Base-by-base conservation (phyloP, 1,140 invertebrate genomes). In the Hylaeus anthracinus region DNA sequence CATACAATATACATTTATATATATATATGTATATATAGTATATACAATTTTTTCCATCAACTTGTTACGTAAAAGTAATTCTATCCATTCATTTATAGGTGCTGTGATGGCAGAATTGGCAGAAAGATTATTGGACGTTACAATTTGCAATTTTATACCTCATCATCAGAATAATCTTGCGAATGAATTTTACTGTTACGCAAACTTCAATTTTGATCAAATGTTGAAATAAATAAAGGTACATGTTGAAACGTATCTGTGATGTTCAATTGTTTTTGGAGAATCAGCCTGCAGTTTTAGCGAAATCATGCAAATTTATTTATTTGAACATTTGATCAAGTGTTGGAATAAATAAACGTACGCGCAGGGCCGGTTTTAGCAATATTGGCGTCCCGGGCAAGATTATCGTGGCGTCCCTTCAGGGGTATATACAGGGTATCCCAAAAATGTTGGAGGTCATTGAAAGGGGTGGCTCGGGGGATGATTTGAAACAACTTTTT, bases 131-230 rank as follows among this genome's bases (percentile, higher is more conserved):
- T 91, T 99, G 43, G 90, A 95, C 75, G 90, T 97, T 3, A 95
- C 95, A 69, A 94, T 95, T 89, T 96, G 95, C 84, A 89, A 91
- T 26, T 99, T 98, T 93, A 90, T 94, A 89, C 98, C 98, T 3
- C 93, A 95, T 72, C 98, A 99, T 93, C 95, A 95, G 85, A 98
- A 97, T 87, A 98, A 98, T 93, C 95, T 99, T 88, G 97, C 96
- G 1, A 99, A 99, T 94, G 97, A 98, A 92, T 99, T 99, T 94
- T 95, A 94, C 60, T 98, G 97, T 94, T 99, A 96, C 94, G 95
- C 97, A 41, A 99, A 99, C 94, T 99, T 97, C 94, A 92, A 96
- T 90, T 94, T 96, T 72, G 95, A 96, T 73, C 55, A 84, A 78
- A 81, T 64, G 51, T 67, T 92, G 60, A 45, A 88, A 89, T 88